A percentile compares a stretch with the other conserved stretches of the same genome.
phyloP scores from a whole-genome alignment of 2,113 vertebrate species.

The Uropsilus gracilis region DNA sequence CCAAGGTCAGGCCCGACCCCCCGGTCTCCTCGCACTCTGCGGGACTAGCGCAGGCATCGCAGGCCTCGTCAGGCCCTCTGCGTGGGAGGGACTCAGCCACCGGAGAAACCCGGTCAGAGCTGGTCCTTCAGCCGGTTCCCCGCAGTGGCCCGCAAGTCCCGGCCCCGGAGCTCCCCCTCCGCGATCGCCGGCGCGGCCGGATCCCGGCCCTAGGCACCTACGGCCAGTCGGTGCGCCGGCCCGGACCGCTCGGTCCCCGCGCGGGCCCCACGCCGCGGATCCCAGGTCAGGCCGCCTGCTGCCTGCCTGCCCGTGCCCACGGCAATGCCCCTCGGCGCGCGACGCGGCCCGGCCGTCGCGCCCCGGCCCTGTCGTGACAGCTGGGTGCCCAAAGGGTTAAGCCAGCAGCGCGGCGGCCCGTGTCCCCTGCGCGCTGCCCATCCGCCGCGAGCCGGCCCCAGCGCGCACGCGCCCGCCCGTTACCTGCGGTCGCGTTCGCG shows the following conservation, averaged over 20 bases:
- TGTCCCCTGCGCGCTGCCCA: slow-evolving; percentile 14
- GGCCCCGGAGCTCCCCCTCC: not conserved
- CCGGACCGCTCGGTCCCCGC: not conserved
- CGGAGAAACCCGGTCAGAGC: not conserved
- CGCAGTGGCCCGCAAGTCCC: not conserved
- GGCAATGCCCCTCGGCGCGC: slow-evolving; percentile 29
- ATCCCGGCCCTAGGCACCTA: not conserved
- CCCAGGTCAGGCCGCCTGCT: slow-evolving; percentile 31
- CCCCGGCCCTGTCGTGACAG: slow-evolving; percentile 68
- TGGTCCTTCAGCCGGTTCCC: not conserved
- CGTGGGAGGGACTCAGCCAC: not conserved
- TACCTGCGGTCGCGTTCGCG: slow-evolving; percentile 72
- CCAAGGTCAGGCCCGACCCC: slow-evolving; percentile 10
- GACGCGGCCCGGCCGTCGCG: not conserved
- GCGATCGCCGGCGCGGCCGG: not conserved
- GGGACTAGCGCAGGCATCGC: not conserved
- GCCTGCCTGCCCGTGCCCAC: slow-evolving; percentile 36
- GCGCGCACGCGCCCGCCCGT: slow-evolving; percentile 72
- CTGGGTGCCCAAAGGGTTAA: slow-evolving; percentile 79
- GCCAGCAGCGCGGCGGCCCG: slow-evolving; percentile 34
- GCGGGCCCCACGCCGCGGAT: not conserved
- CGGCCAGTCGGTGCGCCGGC: not conserved
- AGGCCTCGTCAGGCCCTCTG: slow-evolving; percentile 63
- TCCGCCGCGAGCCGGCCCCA: slow-evolving; percentile 44
- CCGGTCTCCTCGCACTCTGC: not conserved